A percentile compares a stretch with the other conserved stretches of the same genome.
Conservation (phyloP, 2,797 vertebrate species). For the Enteromius mattozi region DNA sequence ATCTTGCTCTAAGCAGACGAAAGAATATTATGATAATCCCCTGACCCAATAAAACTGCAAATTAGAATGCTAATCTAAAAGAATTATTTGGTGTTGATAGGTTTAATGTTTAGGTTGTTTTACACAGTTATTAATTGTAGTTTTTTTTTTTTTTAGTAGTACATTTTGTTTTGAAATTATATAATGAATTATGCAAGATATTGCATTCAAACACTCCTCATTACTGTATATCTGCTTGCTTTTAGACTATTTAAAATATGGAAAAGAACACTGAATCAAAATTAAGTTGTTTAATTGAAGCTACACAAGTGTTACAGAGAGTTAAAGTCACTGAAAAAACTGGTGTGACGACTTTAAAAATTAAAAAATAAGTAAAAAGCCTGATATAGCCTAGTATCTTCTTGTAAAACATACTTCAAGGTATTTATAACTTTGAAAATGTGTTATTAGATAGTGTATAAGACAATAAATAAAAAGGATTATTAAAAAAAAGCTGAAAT, state of each 20-base stretch:
- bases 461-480: too few species aligned
- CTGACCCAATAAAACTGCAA: neutral
- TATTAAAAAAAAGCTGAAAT: too few species aligned
- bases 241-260: neutral
- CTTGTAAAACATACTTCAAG: neutral
- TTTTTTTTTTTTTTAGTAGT: neutral
- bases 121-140: neutral
- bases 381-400: neutral
- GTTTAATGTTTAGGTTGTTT: neutral
- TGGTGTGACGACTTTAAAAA: neutral
- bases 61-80: neutral
- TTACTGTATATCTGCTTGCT: neutral
- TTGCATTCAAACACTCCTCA: neutral
- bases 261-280: neutral
- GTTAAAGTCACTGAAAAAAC: neutral
- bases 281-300: neutral
- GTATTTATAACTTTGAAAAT: neutral
- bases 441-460: neutral
- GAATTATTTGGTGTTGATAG: neutral
- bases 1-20: constrained; percentile 34
- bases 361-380: neutral
- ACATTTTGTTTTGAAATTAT: neutral
- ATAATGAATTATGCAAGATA: neutral
- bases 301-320: neutral
- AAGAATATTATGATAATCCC: constrained; percentile 16